phyloP scores from a whole-genome alignment of 2,888 invertebrate genomes.

The Parasteatoda lunata region DNA sequence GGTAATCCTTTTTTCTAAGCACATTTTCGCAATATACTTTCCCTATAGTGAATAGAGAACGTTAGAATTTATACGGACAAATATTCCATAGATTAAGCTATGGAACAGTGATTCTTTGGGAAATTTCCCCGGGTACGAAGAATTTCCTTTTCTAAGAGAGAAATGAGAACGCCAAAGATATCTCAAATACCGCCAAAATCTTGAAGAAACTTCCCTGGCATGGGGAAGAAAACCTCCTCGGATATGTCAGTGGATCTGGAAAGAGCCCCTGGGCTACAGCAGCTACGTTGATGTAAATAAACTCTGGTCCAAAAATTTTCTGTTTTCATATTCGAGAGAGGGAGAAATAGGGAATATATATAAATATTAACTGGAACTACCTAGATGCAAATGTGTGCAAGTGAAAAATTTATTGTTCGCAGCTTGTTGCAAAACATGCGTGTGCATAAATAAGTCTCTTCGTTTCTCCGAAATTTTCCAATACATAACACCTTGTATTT shows the following conservation, averaged over 20 bases:
- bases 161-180: constrained; percentile 10
- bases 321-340: neutral
- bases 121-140: constrained; percentile 24
- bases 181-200: neutral
- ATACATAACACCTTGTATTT: no score
- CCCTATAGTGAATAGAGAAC: no score
- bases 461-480: no score
- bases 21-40: no score
- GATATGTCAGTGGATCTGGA: neutral
- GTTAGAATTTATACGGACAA: neutral
- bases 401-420: no score
- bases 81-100: constrained; percentile 7
- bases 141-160: constrained; percentile 4
- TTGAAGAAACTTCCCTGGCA: neutral
- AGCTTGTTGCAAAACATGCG: no score
- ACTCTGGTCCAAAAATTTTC: constrained; percentile 4
- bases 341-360: neutral
- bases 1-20: no score
- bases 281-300: constrained; percentile 22
- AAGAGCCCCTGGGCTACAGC: constrained; percentile 3
- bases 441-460: no score
- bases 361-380: constrained; percentile 6
- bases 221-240: neutral
- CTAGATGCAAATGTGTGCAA: constrained; percentile 5
- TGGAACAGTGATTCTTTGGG: constrained; percentile 4